Conservation (phyloP, 2,888 invertebrate genomes). For the Candidula unifasciata region DNA sequence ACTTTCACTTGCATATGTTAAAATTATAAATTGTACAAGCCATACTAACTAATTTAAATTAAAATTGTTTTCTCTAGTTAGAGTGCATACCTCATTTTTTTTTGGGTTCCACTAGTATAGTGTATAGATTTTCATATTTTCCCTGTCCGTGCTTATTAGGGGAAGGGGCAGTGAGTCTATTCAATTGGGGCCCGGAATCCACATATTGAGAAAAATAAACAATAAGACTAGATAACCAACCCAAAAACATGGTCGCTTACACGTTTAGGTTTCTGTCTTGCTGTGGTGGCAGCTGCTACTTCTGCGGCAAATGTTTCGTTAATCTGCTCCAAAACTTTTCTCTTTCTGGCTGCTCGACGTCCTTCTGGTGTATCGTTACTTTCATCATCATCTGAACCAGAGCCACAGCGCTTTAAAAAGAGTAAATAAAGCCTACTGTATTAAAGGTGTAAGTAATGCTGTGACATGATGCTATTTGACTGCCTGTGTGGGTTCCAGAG, state of each 20-base stretch:
- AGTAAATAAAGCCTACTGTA: not conserved
- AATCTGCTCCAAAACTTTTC: slow-evolving; percentile 28
- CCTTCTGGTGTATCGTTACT: not conserved
- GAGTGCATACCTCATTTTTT: too few relatives aligned
- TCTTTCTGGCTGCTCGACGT: slow-evolving; percentile 10
- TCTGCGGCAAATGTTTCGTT: slow-evolving; percentile 7
- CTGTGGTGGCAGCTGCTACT: slow-evolving; percentile 4
- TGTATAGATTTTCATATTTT: too few relatives aligned
- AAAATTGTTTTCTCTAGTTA: too few relatives aligned
- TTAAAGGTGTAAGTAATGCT: not conserved
- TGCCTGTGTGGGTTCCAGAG: too few relatives aligned
- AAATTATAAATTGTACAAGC: too few relatives aligned
- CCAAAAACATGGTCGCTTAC: not conserved
- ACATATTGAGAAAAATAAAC: not conserved
- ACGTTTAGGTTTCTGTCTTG: slow-evolving; percentile 24
- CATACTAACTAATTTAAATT: too few relatives aligned
- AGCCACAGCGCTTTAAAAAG: not conserved
- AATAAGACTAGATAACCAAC: not conserved
- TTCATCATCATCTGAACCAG: not conserved
- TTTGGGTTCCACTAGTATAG: too few relatives aligned
- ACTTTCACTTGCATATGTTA: too few relatives aligned
- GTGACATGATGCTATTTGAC: too few relatives aligned
- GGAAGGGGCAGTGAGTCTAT: too few relatives aligned
- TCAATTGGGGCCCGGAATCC: not conserved
- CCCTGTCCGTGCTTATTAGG: too few relatives aligned